Evolutionary conservation across 2,797 vertebrate genomes (phyloP).

Genomic region (Nyctalus aviator): DNA sequence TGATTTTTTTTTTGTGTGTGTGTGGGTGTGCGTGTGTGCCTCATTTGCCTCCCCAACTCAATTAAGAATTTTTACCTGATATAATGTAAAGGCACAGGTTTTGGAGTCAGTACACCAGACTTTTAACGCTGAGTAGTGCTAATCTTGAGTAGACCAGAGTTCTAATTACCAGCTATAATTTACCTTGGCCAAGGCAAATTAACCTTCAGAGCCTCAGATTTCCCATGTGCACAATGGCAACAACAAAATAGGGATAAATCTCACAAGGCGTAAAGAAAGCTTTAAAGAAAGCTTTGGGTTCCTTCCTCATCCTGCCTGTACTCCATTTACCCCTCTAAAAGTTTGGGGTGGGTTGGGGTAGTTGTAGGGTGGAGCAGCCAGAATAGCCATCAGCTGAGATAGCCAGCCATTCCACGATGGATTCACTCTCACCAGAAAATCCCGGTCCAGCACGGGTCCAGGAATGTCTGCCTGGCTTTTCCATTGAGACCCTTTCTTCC

Average conservation of each 20-base stretch:
- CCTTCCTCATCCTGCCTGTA: neutral
- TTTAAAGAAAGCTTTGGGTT: neutral
- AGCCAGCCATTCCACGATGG: neutral
- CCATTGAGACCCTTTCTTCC: slow-evolving; percentile 29
- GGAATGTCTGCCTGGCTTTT: slow-evolving; percentile 27
- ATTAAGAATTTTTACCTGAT: slow-evolving; percentile 35
- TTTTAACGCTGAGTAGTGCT: neutral
- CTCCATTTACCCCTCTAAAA: neutral
- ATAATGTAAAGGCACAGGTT: slow-evolving; percentile 41
- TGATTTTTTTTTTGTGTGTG: neutral
- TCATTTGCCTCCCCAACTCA: slow-evolving; percentile 18
- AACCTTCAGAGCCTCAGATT: neutral
- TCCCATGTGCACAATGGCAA: neutral
- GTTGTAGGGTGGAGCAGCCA: neutral
- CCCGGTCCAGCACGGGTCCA: slow-evolving; percentile 71
- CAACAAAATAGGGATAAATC: neutral
- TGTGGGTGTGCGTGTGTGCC: neutral
- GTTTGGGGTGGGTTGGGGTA: neutral
- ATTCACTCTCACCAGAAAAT: slow-evolving; percentile 83
- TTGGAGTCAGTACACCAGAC: slow-evolving; percentile 6
- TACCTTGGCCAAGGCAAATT: neutral
- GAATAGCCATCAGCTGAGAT: neutral
- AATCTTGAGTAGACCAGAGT: neutral
- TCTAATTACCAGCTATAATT: slow-evolving; percentile 13
- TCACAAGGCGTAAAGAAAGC: slow-evolving; percentile 7